These are phyloP conservation scores for Neotragus pygmaeus DNA, from an alignment of 2,113 vertebrate species.

Conservation along the genomic window DNA sequence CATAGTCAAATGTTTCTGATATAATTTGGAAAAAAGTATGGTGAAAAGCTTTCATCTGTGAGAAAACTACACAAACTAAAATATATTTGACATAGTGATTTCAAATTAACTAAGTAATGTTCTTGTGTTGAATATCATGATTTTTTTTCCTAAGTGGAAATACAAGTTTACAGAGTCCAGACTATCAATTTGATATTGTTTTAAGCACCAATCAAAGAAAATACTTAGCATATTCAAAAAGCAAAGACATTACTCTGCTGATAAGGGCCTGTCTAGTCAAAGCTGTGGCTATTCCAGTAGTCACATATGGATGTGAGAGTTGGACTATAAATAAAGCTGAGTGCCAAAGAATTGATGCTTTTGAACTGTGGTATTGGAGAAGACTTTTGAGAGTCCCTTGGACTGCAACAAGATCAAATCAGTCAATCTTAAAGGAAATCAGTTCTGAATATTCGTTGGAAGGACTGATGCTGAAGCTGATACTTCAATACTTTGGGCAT, in stretches of 20 bases:
- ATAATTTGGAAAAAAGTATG: neutral
- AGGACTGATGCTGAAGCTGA: neutral
- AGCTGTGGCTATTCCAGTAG: neutral
- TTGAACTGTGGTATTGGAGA: neutral
- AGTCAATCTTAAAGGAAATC: neutral
- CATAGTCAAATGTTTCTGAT: neutral
- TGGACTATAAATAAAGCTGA: neutral
- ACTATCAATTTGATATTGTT: neutral
- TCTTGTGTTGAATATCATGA: neutral
- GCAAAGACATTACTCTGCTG: neutral
- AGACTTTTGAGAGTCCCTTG: neutral
- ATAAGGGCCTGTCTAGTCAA: neutral
- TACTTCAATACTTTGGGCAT: neutral
- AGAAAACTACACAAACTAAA: neutral
- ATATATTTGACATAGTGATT: neutral
- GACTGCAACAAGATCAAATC: accelerated
- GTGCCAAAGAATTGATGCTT: accelerated
- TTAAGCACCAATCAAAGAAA: neutral
- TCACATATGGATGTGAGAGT: neutral
- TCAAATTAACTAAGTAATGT: neutral
- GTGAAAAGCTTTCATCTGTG: neutral
- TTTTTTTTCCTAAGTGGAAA: neutral
- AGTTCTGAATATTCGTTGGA: neutral
- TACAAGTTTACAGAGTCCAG: neutral
- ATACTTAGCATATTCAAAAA: neutral